Conservation (phyloP, 2,113 vertebrate species). For the Paracanthobrama guichenoti region DNA sequence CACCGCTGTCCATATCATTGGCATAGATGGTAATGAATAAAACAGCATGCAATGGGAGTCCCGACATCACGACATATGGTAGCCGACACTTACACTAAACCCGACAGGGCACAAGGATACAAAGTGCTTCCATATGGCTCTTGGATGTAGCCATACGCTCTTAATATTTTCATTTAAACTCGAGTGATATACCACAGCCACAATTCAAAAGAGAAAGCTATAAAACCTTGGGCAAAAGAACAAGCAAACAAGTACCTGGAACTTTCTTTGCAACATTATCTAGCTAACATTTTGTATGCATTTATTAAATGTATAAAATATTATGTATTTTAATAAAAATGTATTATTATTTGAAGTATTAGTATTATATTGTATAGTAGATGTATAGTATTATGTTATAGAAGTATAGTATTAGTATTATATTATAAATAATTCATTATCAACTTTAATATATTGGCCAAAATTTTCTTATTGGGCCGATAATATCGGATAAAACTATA, state of each 20-base stretch:
- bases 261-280: background rate
- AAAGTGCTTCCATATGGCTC: conserved; percentile 75
- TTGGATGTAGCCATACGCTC: conserved; percentile 60
- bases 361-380: too few relatives aligned
- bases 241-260: background rate
- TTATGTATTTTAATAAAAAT: too few relatives aligned
- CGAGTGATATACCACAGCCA: conserved; percentile 32
- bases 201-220: conserved; percentile 38
- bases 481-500: too few relatives aligned
- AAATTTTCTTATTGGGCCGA: too few relatives aligned
- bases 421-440: too few relatives aligned
- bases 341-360: too few relatives aligned
- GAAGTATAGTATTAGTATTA: too few relatives aligned
- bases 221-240: conserved; percentile 19
- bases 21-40: conserved; percentile 58
- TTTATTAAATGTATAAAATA: too few relatives aligned
- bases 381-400: too few relatives aligned
- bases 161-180: conserved; percentile 44
- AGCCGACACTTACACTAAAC: conserved; percentile 70
- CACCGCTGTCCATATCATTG: background rate
- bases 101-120: conserved; percentile 67
- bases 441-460: too few relatives aligned
- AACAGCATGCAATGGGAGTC: conserved; percentile 62
- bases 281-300: background rate
- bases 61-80: conserved; percentile 61